Percentiles rank a stretch among this genome's conserved stretches.
Conservation (phyloP, 2,888 invertebrate species). For the Pachliopta kotzebuea region DNA sequence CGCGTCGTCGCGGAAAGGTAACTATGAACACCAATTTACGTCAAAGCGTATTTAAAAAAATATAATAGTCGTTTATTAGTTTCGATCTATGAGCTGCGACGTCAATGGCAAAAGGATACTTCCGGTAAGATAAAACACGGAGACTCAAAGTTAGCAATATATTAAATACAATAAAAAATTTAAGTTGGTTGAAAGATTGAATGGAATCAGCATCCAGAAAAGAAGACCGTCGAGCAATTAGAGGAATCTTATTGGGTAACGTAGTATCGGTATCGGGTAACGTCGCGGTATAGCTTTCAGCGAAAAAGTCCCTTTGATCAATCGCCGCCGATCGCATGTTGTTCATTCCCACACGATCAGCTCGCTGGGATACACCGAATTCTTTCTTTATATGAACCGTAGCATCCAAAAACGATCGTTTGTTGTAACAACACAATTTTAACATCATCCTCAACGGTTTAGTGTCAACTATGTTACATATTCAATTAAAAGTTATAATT, state of each 20-base stretch:
- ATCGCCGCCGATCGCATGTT: conserved; percentile 65
- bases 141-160: too few relatives aligned
- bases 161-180: too few relatives aligned
- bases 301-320: conserved; percentile 66
- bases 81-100: background rate
- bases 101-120: background rate
- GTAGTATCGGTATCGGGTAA: conserved; percentile 57
- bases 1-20: conserved; percentile 33
- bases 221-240: conserved; percentile 41
- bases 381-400: conserved; percentile 42
- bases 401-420: conserved; percentile 60
- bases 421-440: conserved; percentile 41
- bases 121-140: background rate
- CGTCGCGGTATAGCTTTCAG: conserved; percentile 57
- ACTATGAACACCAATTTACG: conserved; percentile 37
- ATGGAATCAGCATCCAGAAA: conserved; percentile 33
- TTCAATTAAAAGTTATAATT: background rate
- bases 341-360: conserved; percentile 71
- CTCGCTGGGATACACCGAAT: conserved; percentile 42
- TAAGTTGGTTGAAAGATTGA: background rate
- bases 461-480: background rate
- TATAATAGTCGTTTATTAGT: conserved; percentile 1
- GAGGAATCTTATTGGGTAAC: conserved; percentile 47
- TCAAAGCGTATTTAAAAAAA: conserved; percentile 15
- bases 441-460: conserved; percentile 7